A percentile compares a stretch with the other conserved stretches of the same genome.
phyloP scores from a whole-genome alignment of 2,113 vertebrate genomes.

The Strix uralensis region DNA sequence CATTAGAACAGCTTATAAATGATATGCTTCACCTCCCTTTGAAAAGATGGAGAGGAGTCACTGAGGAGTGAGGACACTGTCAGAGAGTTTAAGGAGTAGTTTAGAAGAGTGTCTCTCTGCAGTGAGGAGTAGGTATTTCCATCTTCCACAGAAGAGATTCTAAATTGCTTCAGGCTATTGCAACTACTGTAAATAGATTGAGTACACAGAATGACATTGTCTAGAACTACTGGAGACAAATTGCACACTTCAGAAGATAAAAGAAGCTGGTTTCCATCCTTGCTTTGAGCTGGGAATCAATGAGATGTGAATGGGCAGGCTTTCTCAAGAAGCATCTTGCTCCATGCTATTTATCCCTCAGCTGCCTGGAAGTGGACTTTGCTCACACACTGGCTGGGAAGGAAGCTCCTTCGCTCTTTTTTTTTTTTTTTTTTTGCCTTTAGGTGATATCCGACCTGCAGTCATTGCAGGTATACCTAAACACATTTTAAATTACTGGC shows the following conservation, averaged over 20 bases:
- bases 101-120: neutral
- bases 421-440: neutral
- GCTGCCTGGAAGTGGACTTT: neutral
- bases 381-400: neutral
- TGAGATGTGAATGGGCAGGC: neutral
- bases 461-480: neutral
- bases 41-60: neutral
- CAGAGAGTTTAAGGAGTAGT: neutral
- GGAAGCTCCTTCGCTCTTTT: neutral
- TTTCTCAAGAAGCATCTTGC: neutral
- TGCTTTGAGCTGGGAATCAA: neutral
- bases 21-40: neutral
- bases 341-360: neutral
- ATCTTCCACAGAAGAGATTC: neutral
- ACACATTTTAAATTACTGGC: neutral
- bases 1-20: neutral
- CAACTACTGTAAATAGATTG: neutral
- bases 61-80: neutral
- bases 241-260: neutral
- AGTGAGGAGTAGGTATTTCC: neutral
- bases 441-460: neutral
- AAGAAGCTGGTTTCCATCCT: neutral
- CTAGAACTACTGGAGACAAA: neutral
- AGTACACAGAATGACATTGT: neutral
- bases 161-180: neutral